phyloP scores from a whole-genome alignment of 1,140 invertebrate species.

The Potamilus streckersoni region DNA sequence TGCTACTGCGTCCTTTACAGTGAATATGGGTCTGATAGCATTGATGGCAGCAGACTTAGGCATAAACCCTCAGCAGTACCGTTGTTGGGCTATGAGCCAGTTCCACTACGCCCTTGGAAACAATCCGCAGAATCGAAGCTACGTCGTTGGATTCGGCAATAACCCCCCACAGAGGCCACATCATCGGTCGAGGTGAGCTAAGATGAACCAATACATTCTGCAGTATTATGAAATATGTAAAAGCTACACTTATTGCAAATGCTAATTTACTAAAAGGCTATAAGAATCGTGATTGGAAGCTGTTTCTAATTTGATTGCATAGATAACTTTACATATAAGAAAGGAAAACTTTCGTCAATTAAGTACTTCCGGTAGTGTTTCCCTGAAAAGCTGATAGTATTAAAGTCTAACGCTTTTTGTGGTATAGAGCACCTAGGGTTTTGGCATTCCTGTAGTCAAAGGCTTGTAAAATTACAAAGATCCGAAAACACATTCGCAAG shows the following conservation, averaged over 20 bases:
- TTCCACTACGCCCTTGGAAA: constrained; percentile 76
- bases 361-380: no score
- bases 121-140: constrained; percentile 71
- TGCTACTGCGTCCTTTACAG: constrained; percentile 21
- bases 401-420: no score
- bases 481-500: no score
- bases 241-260: no score
- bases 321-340: neutral
- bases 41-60: constrained; percentile 52
- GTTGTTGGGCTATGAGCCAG: constrained; percentile 73
- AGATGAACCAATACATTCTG: neutral
- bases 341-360: neutral
- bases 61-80: constrained; percentile 51
- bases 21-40: constrained; percentile 51
- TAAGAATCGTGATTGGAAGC: no score
- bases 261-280: neutral
- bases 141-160: constrained; percentile 75
- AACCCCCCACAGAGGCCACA: constrained; percentile 71
- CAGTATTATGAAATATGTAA: no score
- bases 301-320: neutral
- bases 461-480: no score
- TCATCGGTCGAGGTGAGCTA: constrained; percentile 36
- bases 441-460: no score
- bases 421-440: no score
- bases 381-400: no score